phyloP scores from a whole-genome alignment of 2,888 invertebrate species.

The Synanthedon myopaeformis region DNA sequence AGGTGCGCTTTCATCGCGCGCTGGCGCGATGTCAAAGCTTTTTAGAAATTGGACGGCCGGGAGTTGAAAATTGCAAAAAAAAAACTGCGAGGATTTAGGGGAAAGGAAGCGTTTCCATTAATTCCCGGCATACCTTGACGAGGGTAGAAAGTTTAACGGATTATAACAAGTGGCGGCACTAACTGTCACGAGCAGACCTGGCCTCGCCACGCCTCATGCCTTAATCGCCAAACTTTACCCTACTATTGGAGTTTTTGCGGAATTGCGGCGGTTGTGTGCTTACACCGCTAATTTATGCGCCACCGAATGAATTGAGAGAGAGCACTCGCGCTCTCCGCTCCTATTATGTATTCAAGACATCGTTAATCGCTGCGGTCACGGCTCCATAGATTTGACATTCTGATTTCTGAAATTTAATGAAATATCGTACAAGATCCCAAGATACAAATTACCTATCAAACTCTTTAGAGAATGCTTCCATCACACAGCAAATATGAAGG shows the following conservation, averaged over 20 bases:
- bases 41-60: conserved; percentile 3
- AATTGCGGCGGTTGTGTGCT: conserved; percentile 47
- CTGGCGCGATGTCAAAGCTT: conserved; percentile 18
- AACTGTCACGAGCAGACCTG: conserved; percentile 66
- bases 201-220: conserved; percentile 61
- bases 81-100: conserved; percentile 27
- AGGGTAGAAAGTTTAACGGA: conserved; percentile 67
- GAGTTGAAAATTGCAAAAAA: conserved; percentile 4
- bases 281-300: conserved; percentile 60
- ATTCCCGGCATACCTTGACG: conserved; percentile 62
- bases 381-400: conserved; percentile 20
- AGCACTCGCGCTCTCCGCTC: conserved; percentile 38
- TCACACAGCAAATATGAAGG: too few species aligned
- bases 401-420: too few species aligned
- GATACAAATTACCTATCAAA: too few species aligned
- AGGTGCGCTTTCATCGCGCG: background rate
- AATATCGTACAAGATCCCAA: too few species aligned
- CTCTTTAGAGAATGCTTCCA: too few species aligned
- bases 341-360: conserved; percentile 64
- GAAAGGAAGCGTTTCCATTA: conserved; percentile 56
- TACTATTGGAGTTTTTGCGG: conserved; percentile 66
- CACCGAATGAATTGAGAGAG: conserved; percentile 37
- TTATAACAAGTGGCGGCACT: conserved; percentile 68
- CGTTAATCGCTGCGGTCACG: conserved; percentile 48
- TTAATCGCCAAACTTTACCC: conserved; percentile 68